phyloP scores from a whole-genome alignment of 2,113 vertebrate species.

The Bubo scandiacus region DNA sequence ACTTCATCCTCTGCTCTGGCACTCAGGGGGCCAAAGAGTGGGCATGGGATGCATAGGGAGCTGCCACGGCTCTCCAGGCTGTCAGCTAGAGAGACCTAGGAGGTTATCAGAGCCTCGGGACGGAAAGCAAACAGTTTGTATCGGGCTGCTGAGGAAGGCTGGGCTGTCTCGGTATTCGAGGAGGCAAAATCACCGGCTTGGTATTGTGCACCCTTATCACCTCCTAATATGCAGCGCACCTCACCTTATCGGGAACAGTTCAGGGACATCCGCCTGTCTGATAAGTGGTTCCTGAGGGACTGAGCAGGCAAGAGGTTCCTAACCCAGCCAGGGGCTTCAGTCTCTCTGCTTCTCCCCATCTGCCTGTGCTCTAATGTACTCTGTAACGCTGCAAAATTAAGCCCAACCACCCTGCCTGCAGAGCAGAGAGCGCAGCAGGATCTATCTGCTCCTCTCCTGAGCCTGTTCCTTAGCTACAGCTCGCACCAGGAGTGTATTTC shows the following conservation, averaged over 20 bases:
- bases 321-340: not conserved
- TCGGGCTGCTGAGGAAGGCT: not conserved
- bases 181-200: not conserved
- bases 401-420: rapidly evolving
- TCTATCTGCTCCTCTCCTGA: not conserved
- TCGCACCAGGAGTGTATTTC: not conserved
- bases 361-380: rapidly evolving
- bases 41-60: not conserved
- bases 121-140: not conserved
- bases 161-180: not conserved
- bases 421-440: not conserved
- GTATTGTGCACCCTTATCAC: not conserved
- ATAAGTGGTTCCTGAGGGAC: not conserved
- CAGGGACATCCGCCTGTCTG: not conserved
- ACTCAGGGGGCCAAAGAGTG: not conserved
- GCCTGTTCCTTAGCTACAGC: not conserved
- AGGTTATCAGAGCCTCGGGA: not conserved
- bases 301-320: not conserved
- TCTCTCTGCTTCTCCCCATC: not conserved
- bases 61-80: not conserved
- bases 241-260: not conserved
- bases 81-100: not conserved
- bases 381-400: not conserved
- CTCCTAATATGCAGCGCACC: not conserved
- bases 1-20: not conserved